A percentile compares a stretch with the other conserved stretches of the same genome.
Conservation (phyloP, 2,797 vertebrate genomes). For the Alauda arvensis region DNA sequence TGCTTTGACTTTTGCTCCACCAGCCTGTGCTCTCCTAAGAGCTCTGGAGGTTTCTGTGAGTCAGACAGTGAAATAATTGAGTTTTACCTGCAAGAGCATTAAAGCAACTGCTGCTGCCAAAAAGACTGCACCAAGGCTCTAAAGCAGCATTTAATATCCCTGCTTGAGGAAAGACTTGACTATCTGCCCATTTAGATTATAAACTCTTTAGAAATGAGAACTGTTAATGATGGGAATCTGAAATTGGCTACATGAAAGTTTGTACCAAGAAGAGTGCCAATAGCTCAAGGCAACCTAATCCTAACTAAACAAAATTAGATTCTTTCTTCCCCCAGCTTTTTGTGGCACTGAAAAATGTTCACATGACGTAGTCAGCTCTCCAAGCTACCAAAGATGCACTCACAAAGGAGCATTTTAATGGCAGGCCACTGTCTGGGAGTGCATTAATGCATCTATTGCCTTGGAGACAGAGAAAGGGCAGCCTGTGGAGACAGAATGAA, state of each 20-base stretch:
- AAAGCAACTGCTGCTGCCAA: neutral
- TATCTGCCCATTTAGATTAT: neutral
- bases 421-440: constrained; percentile 1
- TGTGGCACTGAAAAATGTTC: neutral
- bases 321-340: neutral
- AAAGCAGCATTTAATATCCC: neutral
- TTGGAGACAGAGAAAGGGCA: constrained; percentile 43
- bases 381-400: neutral
- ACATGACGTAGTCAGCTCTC: neutral
- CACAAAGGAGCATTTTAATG: constrained; percentile 19
- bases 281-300: neutral
- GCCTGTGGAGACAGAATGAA: constrained; percentile 26
- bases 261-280: neutral
- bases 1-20: neutral
- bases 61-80: neutral
- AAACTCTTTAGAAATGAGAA: neutral
- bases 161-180: neutral
- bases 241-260: neutral
- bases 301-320: neutral
- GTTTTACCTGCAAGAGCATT: neutral
- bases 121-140: neutral
- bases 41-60: neutral
- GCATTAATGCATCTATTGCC: constrained; percentile 45
- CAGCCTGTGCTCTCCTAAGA: neutral
- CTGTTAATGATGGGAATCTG: neutral